Base-by-base conservation (phyloP, 2,113 vertebrate species). In the Pungitius pungitius region DNA sequence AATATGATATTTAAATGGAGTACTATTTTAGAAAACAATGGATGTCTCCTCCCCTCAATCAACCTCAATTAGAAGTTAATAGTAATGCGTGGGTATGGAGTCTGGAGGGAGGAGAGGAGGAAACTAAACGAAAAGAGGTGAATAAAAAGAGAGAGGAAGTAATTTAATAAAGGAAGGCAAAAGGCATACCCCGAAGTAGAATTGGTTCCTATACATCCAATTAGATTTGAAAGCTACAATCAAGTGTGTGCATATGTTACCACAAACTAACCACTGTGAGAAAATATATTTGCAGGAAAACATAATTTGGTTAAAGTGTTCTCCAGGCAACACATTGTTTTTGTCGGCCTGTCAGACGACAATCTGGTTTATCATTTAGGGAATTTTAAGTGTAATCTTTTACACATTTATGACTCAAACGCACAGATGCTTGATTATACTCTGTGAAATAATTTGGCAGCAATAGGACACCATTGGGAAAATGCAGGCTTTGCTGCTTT, bases 1-100 rank as follows among this genome's bases (percentile, higher is more conserved):
- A 17, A n/a, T 54, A 14, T 27, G 35, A 63, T 35, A 43, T 43
- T 35, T 54, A 33, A 63, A 22, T 63, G 20, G 22, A 24, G 30
- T 12, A 30, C 47, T n/a, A n/a, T 67, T 73, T 75, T 8, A 33
- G 40, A 37, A 81, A 66, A 11, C 39, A 49, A 51, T 75, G 15
- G 26, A 10, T 14, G 30, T 74, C 52, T 74, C 35, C 73, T 54
- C 61, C 56, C 17, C 49, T 76, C 30, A 60, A 59, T 71, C 52
- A 77, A 22, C 27, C 54, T 43, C 64, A 82, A 74, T 82, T 69
- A 73, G 45, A 74, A 26, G 63, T 64, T 64, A 49, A 74, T 59
- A 58, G 40, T 11, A 45, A 1, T 17, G 54, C 3, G 6, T 45
- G 42, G n/a, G n/a, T 47, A 24, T 74, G 13, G 55, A 60, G 59